Conservation (phyloP, 2,888 invertebrate genomes). For the Yponomeuta sedellus region DNA sequence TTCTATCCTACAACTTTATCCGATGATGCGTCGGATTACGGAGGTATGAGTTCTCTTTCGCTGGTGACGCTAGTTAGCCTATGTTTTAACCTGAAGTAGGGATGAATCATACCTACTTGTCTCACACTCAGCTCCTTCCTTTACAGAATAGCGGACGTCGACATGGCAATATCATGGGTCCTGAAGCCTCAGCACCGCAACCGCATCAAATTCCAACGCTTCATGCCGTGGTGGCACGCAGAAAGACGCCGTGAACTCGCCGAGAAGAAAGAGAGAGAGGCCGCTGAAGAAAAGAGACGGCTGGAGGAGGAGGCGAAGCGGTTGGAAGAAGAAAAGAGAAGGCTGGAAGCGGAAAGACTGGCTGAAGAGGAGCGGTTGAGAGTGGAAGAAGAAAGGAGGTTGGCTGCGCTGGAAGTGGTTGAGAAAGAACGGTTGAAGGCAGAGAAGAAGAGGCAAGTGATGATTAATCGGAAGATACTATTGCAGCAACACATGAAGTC, state of each 20-base stretch:
- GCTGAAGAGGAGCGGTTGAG: conserved; percentile 8
- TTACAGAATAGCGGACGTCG: conserved; percentile 68
- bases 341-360: not conserved
- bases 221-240: conserved; percentile 70
- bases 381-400: not conserved
- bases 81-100: not conserved
- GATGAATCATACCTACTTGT: not conserved
- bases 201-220: conserved; percentile 68
- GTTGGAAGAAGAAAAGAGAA: conserved; percentile 1
- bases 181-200: conserved; percentile 67
- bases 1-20: no score
- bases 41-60: no score
- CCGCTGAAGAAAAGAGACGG: conserved; percentile 16
- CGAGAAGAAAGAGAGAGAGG: conserved; percentile 44
- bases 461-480: not conserved
- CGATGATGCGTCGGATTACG: no score
- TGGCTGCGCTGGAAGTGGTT: not conserved
- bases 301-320: conserved; percentile 17
- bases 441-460: not conserved
- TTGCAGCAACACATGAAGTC: not conserved
- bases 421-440: conserved; percentile 10
- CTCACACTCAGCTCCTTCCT: not conserved
- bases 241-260: conserved; percentile 53
- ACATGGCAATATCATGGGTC: conserved; percentile 68
- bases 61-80: no score